Evolutionary conservation across 2,113 vertebrate species (phyloP), one percentile per base, ranked within the genome.

Genomic region (Brevimyrus niger): DNA sequence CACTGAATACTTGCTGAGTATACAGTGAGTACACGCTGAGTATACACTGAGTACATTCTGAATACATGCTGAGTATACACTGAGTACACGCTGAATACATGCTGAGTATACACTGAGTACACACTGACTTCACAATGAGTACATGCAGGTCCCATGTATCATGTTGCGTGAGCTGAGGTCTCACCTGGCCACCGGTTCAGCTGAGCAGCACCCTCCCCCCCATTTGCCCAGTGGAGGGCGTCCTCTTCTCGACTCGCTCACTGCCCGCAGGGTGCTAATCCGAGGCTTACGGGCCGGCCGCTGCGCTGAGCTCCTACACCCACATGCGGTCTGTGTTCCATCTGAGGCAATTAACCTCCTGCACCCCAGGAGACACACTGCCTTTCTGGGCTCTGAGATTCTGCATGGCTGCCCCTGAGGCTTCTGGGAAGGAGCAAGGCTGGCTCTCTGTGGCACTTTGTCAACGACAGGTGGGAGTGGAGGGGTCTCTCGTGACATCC

Each of bases 291-390:
- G 90, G 91, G 5, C 89, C 90, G 73, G 88, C 90, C 93, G 91
- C 90, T 19, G 93, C 92, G 93, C 90, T 92, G 91, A 85, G 90
- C 88, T 89, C 83, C 90, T 93, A 92, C 87, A 90, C 89, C 15
- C 89, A 90, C 19, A 89, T 91, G 89, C 93, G 91, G 90, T 91
- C 83, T 82, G 86, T 91, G 91, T 93, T 92, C 91, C 92, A 93
- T 93, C 92, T 93, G 90, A 92, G 91, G 93, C 93, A 93, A 94
- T 95, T 94, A 94, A 94, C 90, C 35, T 89, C 89, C 88, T 89
- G 92, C 89, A 92, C 90, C 89, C 88, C 86, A 90, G 89, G 92
- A 87, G 90, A 90, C 90, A 19, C 31, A 91, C 93, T 88, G 92
- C 87, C 92, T 89, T 73, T 92, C 91, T 88, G 88, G 86, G 86